A percentile compares a stretch with the other conserved stretches of the same genome.
Evolutionary conservation across 2,888 invertebrate species (phyloP).

Genomic region (Colletes collaris): DNA sequence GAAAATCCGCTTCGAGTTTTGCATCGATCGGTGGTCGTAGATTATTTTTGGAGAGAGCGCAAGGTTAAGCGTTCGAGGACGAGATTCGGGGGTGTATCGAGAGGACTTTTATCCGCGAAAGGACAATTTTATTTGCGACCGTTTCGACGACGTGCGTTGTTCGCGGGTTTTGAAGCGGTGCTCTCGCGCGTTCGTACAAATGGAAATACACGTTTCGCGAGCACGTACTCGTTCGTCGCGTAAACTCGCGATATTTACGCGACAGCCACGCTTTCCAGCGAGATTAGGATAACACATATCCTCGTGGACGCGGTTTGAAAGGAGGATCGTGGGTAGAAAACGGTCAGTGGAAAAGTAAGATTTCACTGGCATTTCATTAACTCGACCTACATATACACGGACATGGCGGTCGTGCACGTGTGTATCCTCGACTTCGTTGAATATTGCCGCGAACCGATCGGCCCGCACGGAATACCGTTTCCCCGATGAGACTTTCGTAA

Average conservation of each 20-base stretch:
- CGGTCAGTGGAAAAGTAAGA: conserved; percentile 35
- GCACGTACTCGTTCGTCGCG: conserved; percentile 6
- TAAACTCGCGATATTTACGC: conserved; percentile 26
- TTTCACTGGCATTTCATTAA: conserved; percentile 62
- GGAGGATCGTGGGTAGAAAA: neutral
- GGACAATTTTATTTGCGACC: conserved; percentile 5
- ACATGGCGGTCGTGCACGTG: conserved; percentile 2
- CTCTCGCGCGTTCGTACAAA: conserved; percentile 8
- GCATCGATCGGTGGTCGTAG: neutral
- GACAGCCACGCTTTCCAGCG: conserved; percentile 2
- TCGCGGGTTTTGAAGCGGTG: neutral
- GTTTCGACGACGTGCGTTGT: neutral
- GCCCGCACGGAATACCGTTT: neutral
- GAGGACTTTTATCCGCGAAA: neutral
- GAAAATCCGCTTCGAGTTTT: too few species aligned
- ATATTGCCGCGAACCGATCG: neutral
- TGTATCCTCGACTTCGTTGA: neutral
- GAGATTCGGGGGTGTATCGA: neutral
- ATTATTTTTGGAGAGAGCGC: neutral
- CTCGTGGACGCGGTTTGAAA: neutral
- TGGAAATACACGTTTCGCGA: conserved; percentile 10
- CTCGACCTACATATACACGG: conserved; percentile 60
- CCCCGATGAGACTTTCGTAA: neutral
- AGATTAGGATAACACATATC: conserved; percentile 29
- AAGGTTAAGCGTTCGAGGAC: neutral